Percentiles rank a stretch among this genome's conserved stretches.
phyloP scores from a whole-genome alignment of 2,113 vertebrate species.

The Trogon surrucura region DNA sequence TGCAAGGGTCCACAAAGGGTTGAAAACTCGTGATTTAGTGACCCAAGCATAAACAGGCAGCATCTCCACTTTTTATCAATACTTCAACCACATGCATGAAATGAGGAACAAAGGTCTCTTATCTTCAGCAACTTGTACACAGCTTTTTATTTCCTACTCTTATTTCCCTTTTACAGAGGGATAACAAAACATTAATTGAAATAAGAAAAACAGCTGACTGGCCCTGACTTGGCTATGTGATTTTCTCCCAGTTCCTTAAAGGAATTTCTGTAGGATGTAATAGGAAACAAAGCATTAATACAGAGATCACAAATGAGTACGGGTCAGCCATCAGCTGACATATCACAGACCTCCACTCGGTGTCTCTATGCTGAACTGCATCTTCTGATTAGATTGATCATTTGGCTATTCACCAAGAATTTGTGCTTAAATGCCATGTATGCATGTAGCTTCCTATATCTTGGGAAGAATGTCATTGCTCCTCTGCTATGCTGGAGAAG shows the following conservation, averaged over 20 bases:
- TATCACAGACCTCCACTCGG: background rate
- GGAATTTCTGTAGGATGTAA: background rate
- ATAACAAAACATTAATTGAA: conserved; percentile 39
- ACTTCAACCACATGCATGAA: background rate
- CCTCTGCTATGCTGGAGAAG: background rate
- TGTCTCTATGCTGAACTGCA: background rate
- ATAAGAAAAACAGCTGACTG: conserved; percentile 17
- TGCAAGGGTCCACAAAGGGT: background rate
- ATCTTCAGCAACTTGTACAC: background rate
- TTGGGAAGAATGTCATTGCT: background rate
- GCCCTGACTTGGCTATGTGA: background rate
- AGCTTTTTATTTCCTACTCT: background rate
- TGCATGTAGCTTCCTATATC: background rate
- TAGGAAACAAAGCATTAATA: background rate
- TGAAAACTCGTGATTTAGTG: background rate
- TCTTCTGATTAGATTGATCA: background rate
- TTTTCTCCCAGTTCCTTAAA: background rate
- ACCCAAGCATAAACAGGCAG: background rate
- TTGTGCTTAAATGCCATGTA: background rate
- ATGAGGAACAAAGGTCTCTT: background rate
- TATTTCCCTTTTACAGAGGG: background rate
- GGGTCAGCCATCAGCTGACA: background rate
- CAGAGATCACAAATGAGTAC: fast-evolving
- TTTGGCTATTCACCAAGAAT: background rate
- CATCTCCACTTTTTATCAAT: background rate